These are phyloP conservation scores for Ciconia nigra DNA, from an alignment of 2,797 vertebrate species.

Conservation along the genomic window DNA sequence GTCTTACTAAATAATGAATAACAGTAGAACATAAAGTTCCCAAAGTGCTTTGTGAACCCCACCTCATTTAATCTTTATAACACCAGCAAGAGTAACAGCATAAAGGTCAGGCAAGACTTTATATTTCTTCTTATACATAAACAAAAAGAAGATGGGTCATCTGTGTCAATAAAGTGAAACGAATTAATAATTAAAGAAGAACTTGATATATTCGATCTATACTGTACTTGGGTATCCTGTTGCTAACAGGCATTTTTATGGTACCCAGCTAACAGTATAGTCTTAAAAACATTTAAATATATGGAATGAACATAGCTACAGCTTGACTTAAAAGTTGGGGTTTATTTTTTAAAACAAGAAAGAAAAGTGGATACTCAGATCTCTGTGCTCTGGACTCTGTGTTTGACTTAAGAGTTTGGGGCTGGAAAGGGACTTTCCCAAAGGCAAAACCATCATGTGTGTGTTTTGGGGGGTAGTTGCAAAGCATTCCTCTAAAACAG, in stretches of 20 bases:
- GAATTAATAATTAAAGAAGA: background rate
- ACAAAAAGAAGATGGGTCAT: background rate
- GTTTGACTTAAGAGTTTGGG: background rate
- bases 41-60: background rate
- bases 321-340: background rate
- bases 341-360: no score
- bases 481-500: background rate
- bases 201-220: background rate
- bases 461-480: background rate
- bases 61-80: background rate
- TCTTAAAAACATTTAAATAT: background rate
- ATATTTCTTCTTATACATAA: background rate
- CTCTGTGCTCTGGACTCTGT: background rate
- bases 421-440: background rate
- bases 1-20: background rate
- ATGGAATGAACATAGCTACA: background rate
- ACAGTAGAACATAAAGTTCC: background rate
- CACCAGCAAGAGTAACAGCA: background rate
- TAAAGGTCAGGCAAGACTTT: background rate
- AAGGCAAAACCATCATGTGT: accelerated
- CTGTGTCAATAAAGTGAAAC: background rate
- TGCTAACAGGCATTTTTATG: background rate
- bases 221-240: background rate
- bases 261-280: accelerated
- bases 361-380: background rate